Base-by-base conservation (phyloP, 2,888 invertebrate species). In the Oeneis ivallda region DNA sequence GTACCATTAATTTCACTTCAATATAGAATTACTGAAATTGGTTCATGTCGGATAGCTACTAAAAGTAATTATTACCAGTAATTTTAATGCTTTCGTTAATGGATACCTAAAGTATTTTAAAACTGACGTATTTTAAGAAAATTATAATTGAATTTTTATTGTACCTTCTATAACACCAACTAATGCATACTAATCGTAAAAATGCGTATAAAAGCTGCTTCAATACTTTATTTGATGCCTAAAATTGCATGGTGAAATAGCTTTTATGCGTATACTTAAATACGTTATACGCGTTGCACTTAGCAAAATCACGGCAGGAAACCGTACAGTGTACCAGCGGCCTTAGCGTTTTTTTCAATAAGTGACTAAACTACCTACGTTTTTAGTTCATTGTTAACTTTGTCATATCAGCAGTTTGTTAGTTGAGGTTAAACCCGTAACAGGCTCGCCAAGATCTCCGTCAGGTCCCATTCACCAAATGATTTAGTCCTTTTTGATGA, bases 401-500 rank as follows among this genome's bases (percentile, higher is more conserved):
- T 72, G 62, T 64, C 67, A 62, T 71, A 67, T 67, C 64, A 67
- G 69, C 76, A 71, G 75, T 77, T 75, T 74, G 70, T 78, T 73
- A 76, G 74, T 75, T 72, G 74, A 69, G 78, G 76, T 76, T 82
- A 76, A 76, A 74, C 73, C 73, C 72, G 68, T 70, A 65, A 64
- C 43, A 68, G 70, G 74, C 72, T 74, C 76, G 78, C 77, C 74
- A 76, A 67, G 71, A 66, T 73, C 80, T 77, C 81, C 78, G 69
- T 81, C 83, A 80, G 76, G 79, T 77, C 74, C 77, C 77, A 82
- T 76, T 80, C 81, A 82, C 78, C 75, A 75, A 73, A 77, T 76
- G 78, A 78, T 75, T 81, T 86, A 87, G 79, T 88, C 88, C 85
- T 88, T 88, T 85, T 87, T 89, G 83, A 81, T 81, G 80, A 81